Evolutionary conservation across 2,113 vertebrate species (phyloP).

Genomic region (Psittacus erithacus): DNA sequence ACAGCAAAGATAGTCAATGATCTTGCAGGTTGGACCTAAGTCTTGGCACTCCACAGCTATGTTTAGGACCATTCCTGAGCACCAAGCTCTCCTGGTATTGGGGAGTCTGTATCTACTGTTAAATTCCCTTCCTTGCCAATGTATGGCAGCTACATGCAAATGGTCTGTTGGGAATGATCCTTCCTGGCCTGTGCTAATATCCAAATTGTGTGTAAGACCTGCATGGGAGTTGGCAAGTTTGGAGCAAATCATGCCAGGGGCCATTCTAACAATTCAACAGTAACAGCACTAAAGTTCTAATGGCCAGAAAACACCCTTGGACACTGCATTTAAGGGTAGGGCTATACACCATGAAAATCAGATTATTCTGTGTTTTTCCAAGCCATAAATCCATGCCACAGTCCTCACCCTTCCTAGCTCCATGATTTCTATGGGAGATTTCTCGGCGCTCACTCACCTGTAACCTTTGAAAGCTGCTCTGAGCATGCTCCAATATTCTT

Average conservation of each 20-base stretch:
- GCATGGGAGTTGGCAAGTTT: not conserved
- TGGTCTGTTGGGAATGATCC: not conserved
- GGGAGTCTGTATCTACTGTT: not conserved
- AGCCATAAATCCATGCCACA: not conserved
- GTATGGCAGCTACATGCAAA: not conserved
- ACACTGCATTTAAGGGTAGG: not conserved
- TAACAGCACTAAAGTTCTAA: not conserved
- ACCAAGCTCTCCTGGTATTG: not conserved
- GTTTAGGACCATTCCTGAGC: not conserved
- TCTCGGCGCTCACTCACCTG: not conserved
- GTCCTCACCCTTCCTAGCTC: not conserved
- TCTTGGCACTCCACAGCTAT: not conserved
- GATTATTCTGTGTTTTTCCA: not conserved
- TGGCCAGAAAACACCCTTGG: not conserved
- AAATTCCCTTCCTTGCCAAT: not conserved
- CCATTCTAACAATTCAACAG: not conserved
- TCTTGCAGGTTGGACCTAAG: fast-evolving
- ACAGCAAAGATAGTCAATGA: not conserved
- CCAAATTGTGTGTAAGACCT: not conserved
- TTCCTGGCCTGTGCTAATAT: not conserved
- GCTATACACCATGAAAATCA: not conserved
- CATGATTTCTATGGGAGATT: not conserved
- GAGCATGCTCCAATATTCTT: not conserved
- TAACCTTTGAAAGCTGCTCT: not conserved
- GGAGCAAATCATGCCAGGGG: not conserved